Evolutionary conservation across 2,888 invertebrate genomes (phyloP), one percentile per base, ranked within the genome.

Genomic region (Drosophila mayaguana): DNA sequence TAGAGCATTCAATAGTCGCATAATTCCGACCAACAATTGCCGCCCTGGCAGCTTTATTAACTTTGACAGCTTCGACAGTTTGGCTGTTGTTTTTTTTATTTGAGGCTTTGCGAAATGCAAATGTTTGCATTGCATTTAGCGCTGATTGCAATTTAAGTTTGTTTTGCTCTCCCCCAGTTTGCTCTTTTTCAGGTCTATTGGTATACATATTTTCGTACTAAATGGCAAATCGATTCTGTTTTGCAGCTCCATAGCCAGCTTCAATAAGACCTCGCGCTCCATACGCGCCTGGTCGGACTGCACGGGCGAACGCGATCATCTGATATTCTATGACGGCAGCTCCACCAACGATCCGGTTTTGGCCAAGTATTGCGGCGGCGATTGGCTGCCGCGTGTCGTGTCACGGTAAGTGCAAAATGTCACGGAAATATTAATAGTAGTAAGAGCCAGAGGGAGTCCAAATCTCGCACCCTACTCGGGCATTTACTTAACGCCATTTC

Each of bases 361-460:
- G 84, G 95, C 97, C 75, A 96, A 97, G 92, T 97, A 97, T 93
- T 98, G 98, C 92, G 97, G 97, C 16, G 97, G 97, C 4, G 97
- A 96, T 91, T 95, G 96, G 95, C 93, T 97, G 90, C 97, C 97
- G 4, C 94, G 96, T 74, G 96, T 98, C 59, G 95, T 96, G 28
- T 95, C 95, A 60, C 94, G 95, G 93, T 93, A 88, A 90, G 92
- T 92, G 32, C 8, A 43, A 43, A 20, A 43, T 43, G 11, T 43
- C 11, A 20, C 5, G 20, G 42, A 43, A 43, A 43, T 38, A 0
- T 0, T 16, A 16, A 8, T 1, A 1, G 8, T 28, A 7, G 32
- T 38, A 38, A 11, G 40, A 2, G 42, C 0, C 1, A 4, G 20
- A 11, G 42, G 11, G 18, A 16, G 16, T 38, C 14, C 3, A 16